phyloP scores from a whole-genome alignment of 2,113 vertebrate genomes.

The Garra rufa region DNA sequence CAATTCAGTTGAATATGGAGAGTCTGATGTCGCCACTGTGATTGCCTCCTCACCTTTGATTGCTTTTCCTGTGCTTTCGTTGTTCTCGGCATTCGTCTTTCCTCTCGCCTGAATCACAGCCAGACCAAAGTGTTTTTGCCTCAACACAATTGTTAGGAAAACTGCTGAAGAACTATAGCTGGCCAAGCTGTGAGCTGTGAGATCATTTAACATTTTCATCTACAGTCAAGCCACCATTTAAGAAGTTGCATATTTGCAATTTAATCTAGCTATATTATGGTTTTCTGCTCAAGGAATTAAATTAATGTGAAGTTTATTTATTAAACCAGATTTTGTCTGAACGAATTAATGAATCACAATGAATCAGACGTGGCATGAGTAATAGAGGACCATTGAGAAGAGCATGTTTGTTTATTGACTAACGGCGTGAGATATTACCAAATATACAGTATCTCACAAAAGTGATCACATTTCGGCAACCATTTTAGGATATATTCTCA shows the following conservation, averaged over 20 bases:
- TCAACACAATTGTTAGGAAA: background rate
- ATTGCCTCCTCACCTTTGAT: conserved; percentile 55
- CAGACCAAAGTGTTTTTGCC: background rate
- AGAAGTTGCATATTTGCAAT: background rate
- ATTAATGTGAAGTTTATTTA: background rate
- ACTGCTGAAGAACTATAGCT: background rate
- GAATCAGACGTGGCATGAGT: background rate
- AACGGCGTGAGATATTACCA: background rate
- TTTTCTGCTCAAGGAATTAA: background rate
- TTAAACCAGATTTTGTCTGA: background rate
- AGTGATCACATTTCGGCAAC: too few species aligned
- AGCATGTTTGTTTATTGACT: background rate
- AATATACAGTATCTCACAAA: too few species aligned
- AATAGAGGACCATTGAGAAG: background rate
- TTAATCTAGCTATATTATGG: background rate
- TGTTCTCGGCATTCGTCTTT: conserved; percentile 15
- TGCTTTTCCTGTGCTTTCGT: conserved; percentile 20
- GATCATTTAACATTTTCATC: too few species aligned
- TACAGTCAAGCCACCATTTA: background rate
- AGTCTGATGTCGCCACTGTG: conserved; percentile 39
- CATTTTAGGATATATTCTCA: too few species aligned
- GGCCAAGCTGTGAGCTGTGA: background rate
- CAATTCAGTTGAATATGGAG: conserved; percentile 46
- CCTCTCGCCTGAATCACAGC: conserved; percentile 7
- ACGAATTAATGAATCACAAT: background rate